Base-by-base conservation (phyloP, 2,888 invertebrate genomes). In the Pammene fasciana region DNA sequence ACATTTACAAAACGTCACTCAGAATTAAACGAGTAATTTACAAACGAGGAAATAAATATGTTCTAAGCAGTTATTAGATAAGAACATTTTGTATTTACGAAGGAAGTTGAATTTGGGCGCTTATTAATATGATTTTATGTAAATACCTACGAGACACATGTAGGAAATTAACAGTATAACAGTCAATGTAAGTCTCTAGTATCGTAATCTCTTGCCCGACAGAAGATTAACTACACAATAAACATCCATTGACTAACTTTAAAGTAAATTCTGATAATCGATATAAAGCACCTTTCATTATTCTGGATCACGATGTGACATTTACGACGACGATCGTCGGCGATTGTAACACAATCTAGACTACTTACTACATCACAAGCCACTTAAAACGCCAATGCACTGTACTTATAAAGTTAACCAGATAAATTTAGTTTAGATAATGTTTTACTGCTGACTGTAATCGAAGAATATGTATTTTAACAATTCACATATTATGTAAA, bases 301-400 rank as follows among this genome's bases (percentile, higher is more conserved):
- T 82, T 82, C 80, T 81, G 80, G 81, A 82, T 79, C 82, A 80
- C 75, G 79, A 75, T 74, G 70, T 71, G 62, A 50, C 62, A 43
- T 68, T 68, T 64, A 64, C 68, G 65, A 68, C 64, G 50, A 18
- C 26, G 79, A 76, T 80, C 75, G 79, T 70, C 41, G 73, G 61
- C 72, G 11, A 60, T 60, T 54, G 26, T 48, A 59, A 54, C 41
- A 41, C 43, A 38, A 34, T 11, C 26, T 48, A 14, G 14, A 43
- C 18, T 52, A 52, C 41, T 16, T 52, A 11, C 56, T 61, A 41
- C 26, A 62, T 52, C 52, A 41, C 38, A 38, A 62, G 41, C 38
- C 50, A 62, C 61, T 50, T 61, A 62, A 5, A 41, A 46, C 10
- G 34, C 34, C 54, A 8, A 34, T 4, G n/a, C 26, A 34, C 52